Percentiles rank a stretch among this genome's conserved stretches.
Evolutionary conservation across 2,113 vertebrate genomes (phyloP).

Genomic region (Leucosticte australis): DNA sequence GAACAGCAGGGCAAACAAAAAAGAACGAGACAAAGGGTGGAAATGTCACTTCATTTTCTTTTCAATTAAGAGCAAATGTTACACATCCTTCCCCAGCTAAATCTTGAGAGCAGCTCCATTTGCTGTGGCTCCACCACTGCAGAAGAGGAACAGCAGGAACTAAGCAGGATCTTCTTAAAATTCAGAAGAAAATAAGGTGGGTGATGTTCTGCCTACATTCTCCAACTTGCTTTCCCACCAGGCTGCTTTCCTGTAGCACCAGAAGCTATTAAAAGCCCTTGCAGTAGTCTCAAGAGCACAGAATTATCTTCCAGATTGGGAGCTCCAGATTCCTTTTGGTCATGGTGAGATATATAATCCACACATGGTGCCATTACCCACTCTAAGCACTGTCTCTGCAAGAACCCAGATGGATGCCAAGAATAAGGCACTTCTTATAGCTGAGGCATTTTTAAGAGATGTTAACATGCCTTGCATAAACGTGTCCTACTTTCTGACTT

Average conservation of each 20-base stretch:
- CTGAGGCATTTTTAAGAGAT: conserved; percentile 33
- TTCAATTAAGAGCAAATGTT: neutral
- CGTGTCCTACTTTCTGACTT: conserved; percentile 44
- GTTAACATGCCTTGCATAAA: conserved; percentile 40
- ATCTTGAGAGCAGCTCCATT: neutral
- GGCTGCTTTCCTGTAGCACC: neutral
- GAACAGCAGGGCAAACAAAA: neutral
- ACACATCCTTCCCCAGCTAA: neutral
- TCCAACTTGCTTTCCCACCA: neutral
- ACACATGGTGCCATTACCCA: conserved; percentile 21
- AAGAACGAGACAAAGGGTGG: neutral
- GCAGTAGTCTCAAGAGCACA: neutral
- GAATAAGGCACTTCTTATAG: conserved; percentile 55
- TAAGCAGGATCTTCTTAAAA: neutral
- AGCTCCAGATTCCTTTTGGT: conserved; percentile 46
- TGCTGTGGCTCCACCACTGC: neutral
- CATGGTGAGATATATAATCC: conserved; percentile 14
- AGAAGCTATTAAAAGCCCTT: conserved; percentile 37
- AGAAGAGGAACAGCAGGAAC: neutral
- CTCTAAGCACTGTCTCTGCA: neutral
- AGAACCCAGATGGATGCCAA: conserved; percentile 50
- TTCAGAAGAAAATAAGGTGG: conserved; percentile 22
- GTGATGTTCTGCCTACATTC: conserved; percentile 31
- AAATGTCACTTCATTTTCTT: neutral
- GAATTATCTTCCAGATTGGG: conserved; percentile 46